Evolutionary conservation across 2,797 vertebrate species (phyloP), one percentile per base, ranked within the genome.

Genomic region (Synanceia verrucosa): DNA sequence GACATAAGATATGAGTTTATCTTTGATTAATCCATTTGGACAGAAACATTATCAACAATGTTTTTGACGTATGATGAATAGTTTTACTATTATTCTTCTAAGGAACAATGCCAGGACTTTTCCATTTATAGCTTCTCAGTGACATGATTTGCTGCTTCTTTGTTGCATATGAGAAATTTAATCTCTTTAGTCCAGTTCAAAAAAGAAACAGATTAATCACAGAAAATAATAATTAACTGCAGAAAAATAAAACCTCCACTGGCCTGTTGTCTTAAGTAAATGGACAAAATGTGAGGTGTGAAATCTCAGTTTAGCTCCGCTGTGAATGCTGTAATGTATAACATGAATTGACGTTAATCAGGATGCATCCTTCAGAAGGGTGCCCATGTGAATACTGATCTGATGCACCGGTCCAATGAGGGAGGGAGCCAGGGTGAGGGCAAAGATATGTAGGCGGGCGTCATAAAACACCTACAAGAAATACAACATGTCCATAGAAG

Each of bases 381-480:
- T 43, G 73, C 77, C 81, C 55, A 78, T 65, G 62, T 65, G 68
- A 76, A 84, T 57, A 81, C 55, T 70, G 77, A 88, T 88, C 44
- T 13, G n/a, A 80, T 50, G 69, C 63, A 34, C 7, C 9, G 2
- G 41, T 26, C 76, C 86, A 81, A 87, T 81, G 70, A 84, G 63
- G 56, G 64, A 46, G 43, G 48, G 48, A 64, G 29, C 11, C 39
- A 28, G 64, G 53, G 36, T 10, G 60, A 76, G 69, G 68, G 71
- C 70, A 78, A 52, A 70, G 67, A 65, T 58, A 11, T 52, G 41
- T n/a, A n/a, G 73, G 70, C 51, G 65, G 43, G 36, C 62, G 60
- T 66, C 77, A 76, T 89, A 87, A 88, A 91, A 85, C 85, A 83
- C 63, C 28, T 34, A 18, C 37, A 58, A 76, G 77, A 44, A 76